These are phyloP conservation scores for Hyla sarda DNA, from an alignment of 2,113 vertebrate species.

Conservation along the genomic window DNA sequence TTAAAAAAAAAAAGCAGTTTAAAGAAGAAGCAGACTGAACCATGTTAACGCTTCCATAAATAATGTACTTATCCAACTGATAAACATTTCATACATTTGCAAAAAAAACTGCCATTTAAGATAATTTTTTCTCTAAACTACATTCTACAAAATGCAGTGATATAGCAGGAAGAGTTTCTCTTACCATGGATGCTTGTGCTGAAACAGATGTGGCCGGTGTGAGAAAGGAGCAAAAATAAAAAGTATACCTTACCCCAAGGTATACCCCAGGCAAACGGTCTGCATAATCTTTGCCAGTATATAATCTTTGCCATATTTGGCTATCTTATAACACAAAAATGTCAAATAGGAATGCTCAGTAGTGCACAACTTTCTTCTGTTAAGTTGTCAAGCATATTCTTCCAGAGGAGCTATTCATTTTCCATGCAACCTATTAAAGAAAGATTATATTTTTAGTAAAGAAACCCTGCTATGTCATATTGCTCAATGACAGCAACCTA, in stretches of 20 bases:
- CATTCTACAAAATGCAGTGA: neutral
- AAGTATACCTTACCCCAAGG: conserved; percentile 16
- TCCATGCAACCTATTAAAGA: neutral
- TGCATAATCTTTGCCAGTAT: neutral
- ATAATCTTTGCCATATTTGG: neutral
- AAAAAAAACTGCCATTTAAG: neutral
- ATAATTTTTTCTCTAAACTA: neutral
- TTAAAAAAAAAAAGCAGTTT: neutral
- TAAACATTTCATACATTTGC: neutral
- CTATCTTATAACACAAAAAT: neutral
- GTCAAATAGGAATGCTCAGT: neutral
- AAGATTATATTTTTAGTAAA: neutral
- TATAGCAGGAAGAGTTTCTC: neutral
- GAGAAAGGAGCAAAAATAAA: conserved; percentile 23
- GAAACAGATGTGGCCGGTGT: conserved; percentile 5
- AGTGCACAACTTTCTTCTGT: neutral
- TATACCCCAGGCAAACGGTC: conserved; percentile 4
- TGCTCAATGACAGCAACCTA: neutral
- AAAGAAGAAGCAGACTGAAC: neutral
- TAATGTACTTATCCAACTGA: no score
- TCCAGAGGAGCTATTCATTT: neutral
- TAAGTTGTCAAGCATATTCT: conserved; percentile 12
- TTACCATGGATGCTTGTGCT: conserved; percentile 29
- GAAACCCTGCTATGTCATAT: neutral
- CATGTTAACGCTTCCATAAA: neutral